These are phyloP conservation scores for Tipula unca DNA, from an alignment of 2,888 invertebrate species.

Conservation along the genomic window DNA sequence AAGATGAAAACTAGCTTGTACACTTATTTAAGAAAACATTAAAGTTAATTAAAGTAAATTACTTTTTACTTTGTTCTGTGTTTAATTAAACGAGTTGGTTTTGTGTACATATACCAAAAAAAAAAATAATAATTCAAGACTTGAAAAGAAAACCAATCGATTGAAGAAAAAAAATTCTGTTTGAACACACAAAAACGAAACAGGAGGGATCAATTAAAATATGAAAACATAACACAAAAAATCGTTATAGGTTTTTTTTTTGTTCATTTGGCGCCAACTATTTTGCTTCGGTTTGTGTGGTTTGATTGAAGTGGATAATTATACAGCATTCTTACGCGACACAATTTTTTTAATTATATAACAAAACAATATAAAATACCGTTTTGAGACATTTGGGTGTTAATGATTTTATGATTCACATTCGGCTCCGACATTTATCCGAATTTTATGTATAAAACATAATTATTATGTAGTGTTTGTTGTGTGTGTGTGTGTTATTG, in stretches of 20 bases:
- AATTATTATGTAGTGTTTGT: no score
- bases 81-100: background rate
- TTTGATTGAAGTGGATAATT: background rate
- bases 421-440: background rate
- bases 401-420: background rate
- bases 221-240: background rate
- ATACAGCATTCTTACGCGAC: background rate
- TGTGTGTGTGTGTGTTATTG: no score
- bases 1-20: background rate
- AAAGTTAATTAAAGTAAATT: background rate
- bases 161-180: background rate
- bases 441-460: no score
- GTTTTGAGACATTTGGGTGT: background rate
- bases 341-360: background rate
- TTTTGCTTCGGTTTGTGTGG: background rate
- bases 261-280: background rate
- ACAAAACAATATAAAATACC: background rate
- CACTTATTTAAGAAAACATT: background rate
- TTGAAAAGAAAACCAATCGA: background rate
- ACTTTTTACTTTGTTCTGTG: background rate
- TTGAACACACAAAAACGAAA: background rate
- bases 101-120: background rate
- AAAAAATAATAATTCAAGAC: background rate
- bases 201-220: background rate
- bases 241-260: background rate